These are phyloP conservation scores for Actenoides hombroni DNA, from an alignment of 2,113 vertebrate genomes.

Conservation along the genomic window DNA sequence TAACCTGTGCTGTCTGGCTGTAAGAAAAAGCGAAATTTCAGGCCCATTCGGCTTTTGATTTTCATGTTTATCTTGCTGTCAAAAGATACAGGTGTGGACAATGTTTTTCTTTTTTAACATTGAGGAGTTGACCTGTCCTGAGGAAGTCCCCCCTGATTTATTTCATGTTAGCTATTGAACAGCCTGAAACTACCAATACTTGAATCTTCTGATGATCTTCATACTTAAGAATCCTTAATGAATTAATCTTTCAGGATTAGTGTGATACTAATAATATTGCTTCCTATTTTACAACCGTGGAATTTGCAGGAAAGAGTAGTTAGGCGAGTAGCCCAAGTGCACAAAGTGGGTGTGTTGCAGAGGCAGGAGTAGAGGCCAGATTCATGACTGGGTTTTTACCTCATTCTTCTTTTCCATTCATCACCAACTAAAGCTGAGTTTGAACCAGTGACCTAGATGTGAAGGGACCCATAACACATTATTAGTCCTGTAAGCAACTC, in stretches of 20 bases:
- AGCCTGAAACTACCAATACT: not conserved
- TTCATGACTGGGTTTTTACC: not conserved
- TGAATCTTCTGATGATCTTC: not conserved
- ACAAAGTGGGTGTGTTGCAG: not conserved
- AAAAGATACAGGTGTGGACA: not conserved
- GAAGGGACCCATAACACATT: conserved; percentile 44
- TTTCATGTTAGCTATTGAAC: not conserved
- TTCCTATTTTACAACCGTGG: not conserved
- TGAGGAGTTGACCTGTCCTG: not conserved
- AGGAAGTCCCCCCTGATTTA: not conserved
- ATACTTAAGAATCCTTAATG: not conserved
- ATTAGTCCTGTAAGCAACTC: conserved; percentile 34
- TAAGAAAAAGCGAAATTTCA: not conserved
- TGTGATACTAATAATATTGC: not conserved
- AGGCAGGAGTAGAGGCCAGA: not conserved
- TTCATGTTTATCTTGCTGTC: not conserved
- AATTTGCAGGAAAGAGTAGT: not conserved
- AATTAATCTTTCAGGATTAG: not conserved
- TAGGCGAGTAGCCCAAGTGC: not conserved
- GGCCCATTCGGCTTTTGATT: not conserved
- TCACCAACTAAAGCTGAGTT: conserved; percentile 14
- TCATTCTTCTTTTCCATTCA: conserved; percentile 46
- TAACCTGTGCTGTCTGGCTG: not conserved
- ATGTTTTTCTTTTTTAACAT: not conserved
- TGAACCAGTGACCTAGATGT: conserved; percentile 48